phyloP scores from a whole-genome alignment of 2,888 invertebrate genomes.

The Sminthurinus aureus region DNA sequence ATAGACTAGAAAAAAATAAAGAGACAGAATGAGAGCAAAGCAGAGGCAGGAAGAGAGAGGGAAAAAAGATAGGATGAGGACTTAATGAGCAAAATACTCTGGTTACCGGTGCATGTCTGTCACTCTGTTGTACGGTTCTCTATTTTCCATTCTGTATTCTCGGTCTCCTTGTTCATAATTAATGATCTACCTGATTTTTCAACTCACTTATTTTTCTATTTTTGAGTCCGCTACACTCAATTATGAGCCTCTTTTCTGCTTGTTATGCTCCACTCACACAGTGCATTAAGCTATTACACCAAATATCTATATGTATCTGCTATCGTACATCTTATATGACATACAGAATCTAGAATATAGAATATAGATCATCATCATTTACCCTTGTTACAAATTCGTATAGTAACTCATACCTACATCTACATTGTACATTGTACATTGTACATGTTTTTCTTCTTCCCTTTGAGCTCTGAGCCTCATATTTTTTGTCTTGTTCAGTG shows the following conservation, averaged over 20 bases:
- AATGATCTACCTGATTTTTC: constrained; percentile 48
- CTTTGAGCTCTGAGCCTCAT: too few species aligned
- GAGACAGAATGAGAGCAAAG: background rate
- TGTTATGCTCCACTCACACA: constrained; percentile 6
- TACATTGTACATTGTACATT: too few species aligned
- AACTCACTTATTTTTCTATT: constrained; percentile 39
- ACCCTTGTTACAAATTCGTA: too few species aligned
- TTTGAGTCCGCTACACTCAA: constrained; percentile 40
- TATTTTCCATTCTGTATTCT: too few species aligned
- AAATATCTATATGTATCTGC: background rate
- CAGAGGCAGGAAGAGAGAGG: background rate
- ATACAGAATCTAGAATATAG: too few species aligned
- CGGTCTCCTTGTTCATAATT: constrained; percentile 33
- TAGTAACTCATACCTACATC: background rate
- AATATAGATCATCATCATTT: too few species aligned
- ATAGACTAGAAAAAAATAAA: too few species aligned
- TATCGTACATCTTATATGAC: background rate
- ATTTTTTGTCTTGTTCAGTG: too few species aligned
- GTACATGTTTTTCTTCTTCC: background rate
- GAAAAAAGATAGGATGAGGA: constrained; percentile 13
- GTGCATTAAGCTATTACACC: background rate
- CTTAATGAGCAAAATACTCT: constrained; percentile 27
- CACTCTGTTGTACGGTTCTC: constrained; percentile 21
- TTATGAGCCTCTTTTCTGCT: constrained; percentile 31
- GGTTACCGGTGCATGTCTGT: constrained; percentile 35